Evolutionary conservation across 2,888 invertebrate genomes (phyloP).

Genomic region (Tridacna crocea): DNA sequence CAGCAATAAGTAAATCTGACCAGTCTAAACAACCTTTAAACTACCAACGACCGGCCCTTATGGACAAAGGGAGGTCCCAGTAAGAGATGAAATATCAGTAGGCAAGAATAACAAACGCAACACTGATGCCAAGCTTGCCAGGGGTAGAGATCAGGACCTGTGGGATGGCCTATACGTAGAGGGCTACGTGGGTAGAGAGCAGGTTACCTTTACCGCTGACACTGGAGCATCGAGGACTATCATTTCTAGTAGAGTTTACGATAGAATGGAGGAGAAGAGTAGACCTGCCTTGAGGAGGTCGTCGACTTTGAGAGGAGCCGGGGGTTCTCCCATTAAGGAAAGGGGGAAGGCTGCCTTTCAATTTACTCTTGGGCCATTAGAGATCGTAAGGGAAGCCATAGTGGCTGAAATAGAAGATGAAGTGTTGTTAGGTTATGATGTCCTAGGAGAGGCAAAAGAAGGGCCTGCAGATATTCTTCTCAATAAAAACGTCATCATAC

Average conservation of each 20-base stretch:
- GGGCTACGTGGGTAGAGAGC: not conserved
- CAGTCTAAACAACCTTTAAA: not conserved
- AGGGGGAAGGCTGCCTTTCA: constrained; percentile 38
- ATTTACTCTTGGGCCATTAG: constrained; percentile 22
- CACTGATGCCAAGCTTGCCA: not conserved
- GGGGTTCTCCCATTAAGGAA: constrained; percentile 17
- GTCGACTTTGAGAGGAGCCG: constrained; percentile 6
- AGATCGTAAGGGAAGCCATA: too few species aligned
- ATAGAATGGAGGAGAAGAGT: not conserved
- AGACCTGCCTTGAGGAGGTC: constrained; percentile 7
- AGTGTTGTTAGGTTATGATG: not conserved
- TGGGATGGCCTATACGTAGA: not conserved
- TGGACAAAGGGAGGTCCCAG: constrained; percentile 4
- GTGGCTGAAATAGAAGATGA: constrained; percentile 46
- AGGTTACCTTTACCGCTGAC: not conserved
- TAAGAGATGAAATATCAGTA: not conserved
- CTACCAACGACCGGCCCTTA: not conserved
- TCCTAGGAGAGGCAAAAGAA: not conserved
- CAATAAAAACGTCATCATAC: not conserved
- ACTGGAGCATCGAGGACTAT: constrained; percentile 4
- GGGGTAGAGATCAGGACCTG: not conserved
- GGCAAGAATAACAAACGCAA: not conserved
- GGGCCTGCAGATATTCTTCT: constrained; percentile 3
- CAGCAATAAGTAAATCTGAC: not conserved
- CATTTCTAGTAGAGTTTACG: not conserved